Conservation (phyloP, 2,888 invertebrate species). For the Bedellia somnulentella region DNA sequence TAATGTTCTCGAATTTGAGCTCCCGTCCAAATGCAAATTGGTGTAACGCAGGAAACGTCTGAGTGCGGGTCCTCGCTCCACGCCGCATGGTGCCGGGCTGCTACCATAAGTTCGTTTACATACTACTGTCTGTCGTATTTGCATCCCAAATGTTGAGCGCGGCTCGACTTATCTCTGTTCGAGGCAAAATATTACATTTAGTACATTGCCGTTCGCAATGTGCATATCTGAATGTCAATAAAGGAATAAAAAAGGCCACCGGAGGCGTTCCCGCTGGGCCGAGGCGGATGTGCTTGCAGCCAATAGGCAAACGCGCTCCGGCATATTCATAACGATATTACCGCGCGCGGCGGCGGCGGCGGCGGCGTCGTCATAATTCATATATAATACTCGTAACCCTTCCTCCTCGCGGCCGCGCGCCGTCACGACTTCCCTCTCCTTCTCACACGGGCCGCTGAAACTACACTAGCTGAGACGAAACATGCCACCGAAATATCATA, state of each 20-base stretch:
- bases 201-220: conserved; percentile 52
- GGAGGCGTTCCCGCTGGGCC: conserved; percentile 52
- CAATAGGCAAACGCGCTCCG: conserved; percentile 50
- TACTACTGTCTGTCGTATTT: conserved; percentile 55
- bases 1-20: conserved; percentile 5
- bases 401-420: conserved; percentile 41
- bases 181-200: conserved; percentile 56
- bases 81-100: conserved; percentile 53
- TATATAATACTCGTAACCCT: conserved; percentile 63
- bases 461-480: too few species aligned
- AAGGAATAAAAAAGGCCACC: conserved; percentile 55
- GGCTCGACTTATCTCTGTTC: conserved; percentile 43
- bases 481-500: conserved; percentile 44
- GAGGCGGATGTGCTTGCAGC: conserved; percentile 54
- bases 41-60: conserved; percentile 61
- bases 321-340: conserved; percentile 64
- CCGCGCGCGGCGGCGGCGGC: conserved; percentile 50
- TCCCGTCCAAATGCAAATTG: conserved; percentile 55
- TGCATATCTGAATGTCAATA: conserved; percentile 61
- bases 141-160: conserved; percentile 56
- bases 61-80: conserved; percentile 57
- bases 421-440: too few species aligned
- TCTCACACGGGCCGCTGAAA: conserved; percentile 33
- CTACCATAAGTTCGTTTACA: conserved; percentile 59
- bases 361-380: conserved; percentile 59